Percentiles rank a stretch among this genome's conserved stretches.
These are phyloP conservation scores for Dicaeum eximium DNA, from an alignment of 2,113 vertebrate genomes.

Conservation along the genomic window DNA sequence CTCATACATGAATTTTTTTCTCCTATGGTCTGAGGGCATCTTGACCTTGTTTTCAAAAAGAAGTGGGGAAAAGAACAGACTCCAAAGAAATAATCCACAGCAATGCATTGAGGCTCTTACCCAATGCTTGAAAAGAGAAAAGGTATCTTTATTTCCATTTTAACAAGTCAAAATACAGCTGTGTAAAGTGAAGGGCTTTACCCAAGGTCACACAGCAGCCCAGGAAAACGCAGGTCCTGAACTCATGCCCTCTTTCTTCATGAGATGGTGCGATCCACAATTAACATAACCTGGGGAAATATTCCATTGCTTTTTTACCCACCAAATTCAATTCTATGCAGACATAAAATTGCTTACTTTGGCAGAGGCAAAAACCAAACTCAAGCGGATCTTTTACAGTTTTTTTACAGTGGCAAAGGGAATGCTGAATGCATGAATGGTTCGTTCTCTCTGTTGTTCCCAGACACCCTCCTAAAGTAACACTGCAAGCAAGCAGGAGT, in stretches of 20 bases:
- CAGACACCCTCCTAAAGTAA: not conserved
- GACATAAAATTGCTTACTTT: not conserved
- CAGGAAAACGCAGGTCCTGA: not conserved
- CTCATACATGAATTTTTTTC: not conserved
- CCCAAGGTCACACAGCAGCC: not conserved
- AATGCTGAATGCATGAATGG: not conserved
- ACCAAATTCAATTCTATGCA: not conserved
- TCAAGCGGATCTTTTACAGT: not conserved
- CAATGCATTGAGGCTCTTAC: not conserved
- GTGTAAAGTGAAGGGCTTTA: not conserved
- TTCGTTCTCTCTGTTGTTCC: not conserved
- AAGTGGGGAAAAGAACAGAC: not conserved
- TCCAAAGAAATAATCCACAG: not conserved
- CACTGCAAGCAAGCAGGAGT: accelerated
- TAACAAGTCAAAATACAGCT: not conserved
- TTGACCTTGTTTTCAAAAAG: not conserved
- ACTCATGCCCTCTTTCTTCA: not conserved
- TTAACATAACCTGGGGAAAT: not conserved
- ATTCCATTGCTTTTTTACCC: not conserved
- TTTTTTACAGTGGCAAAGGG: not conserved
- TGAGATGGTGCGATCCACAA: not conserved
- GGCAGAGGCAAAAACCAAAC: not conserved
- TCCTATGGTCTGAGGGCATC: not conserved
- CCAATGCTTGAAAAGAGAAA: not conserved
- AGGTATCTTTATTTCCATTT: not conserved